Evolutionary conservation across 1,140 invertebrate species (phyloP), one percentile per base, ranked within the genome.

Genomic region (Papilio polyxenes): DNA sequence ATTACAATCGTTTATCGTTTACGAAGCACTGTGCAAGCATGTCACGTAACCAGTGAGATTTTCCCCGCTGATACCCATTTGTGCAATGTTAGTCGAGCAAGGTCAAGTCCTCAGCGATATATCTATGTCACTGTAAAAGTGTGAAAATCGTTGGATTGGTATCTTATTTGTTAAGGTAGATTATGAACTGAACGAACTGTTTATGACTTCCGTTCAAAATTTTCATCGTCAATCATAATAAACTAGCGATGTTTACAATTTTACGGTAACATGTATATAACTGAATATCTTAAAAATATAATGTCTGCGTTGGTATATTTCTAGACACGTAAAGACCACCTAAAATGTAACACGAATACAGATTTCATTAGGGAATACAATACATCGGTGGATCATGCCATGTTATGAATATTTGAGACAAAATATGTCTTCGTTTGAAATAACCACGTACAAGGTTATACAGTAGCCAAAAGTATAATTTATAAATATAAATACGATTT

Each of bases 261-360:
- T 59, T 9, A 59, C 56, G 17, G 17, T 51, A 10, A 20, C 4
- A 59, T n/a, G 59, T 78, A 84, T 78, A 84, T 17, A 81, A 81
- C 56, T 83, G 80, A 86, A 89, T 86, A 86, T 86, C 82, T 82
- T 84, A 87, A 83, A n/a, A 76, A 59, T 20, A 59, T 77, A 53
- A 65, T 69, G 74, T 49, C 17, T 9, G 15, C 31, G 77, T 40
- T 15, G 65, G 31, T 72, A 15, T 72, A 23, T 31, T 13, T 65
- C 62, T 65, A 72, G 65, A 72, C 65, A 72, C 31, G 31, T 37
- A 72, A 72, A 72, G 31, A 72, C 65, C 59, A 62, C 59, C 59
- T 72, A 15, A 37, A 72, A 72, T 72, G 37, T 15, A 72, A 72
- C 65, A 40, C 31, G 31, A 7, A 72, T 37, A 72, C 23, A 72